Base-by-base conservation (phyloP, 2,113 vertebrate species). In the Sinocyclocheilus maitianheensis region DNA sequence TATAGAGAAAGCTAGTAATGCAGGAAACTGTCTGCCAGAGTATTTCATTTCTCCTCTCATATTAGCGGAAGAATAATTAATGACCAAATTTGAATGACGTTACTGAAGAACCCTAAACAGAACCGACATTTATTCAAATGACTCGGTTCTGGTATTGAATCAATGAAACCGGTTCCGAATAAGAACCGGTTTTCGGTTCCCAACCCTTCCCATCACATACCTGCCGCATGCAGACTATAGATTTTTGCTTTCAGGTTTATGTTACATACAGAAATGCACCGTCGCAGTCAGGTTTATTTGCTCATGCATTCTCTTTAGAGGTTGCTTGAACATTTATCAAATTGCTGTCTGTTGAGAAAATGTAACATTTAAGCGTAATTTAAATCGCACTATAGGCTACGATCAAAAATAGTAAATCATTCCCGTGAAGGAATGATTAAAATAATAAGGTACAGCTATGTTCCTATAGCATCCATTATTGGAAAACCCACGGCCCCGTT, bases 161-260 rank as follows among this genome's bases (percentile, higher is more conserved):
- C 10, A 20, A 34, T 34, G 6, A 34, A 72, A 22, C 69, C 37
- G 18, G 69, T 72, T 71, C 4, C 18, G 34, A 72, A 43, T 20
- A 43, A 72, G 37, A 72, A 43, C 37, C 3, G 18, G 18, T 22
- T 69, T 69, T 37, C 14, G 30, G 16, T 69, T 69, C 65, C 30
- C 65, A 69, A 37, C 67, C 88, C 81, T 83, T 88, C 87, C 82
- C 67, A 78, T 62, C 60, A 24, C 67, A 81, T 83, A 76, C 77
- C 75, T 71, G 77, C 63, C 58, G 84, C 37, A 20, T 20, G 10
- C 69, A 72, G 84, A 51, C 67, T 76, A 60, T 14, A 65, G 20
- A 58, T 75, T 20, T 69, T 43, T 30, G 46, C 76, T 48, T 34
- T 74, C 65, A 67, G 13, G 62, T 40, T 60, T 13, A 30, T 78